Percentiles rank a stretch among this genome's conserved stretches.
Conservation (phyloP, 2,797 vertebrate species). For the Darevskia mixta region DNA sequence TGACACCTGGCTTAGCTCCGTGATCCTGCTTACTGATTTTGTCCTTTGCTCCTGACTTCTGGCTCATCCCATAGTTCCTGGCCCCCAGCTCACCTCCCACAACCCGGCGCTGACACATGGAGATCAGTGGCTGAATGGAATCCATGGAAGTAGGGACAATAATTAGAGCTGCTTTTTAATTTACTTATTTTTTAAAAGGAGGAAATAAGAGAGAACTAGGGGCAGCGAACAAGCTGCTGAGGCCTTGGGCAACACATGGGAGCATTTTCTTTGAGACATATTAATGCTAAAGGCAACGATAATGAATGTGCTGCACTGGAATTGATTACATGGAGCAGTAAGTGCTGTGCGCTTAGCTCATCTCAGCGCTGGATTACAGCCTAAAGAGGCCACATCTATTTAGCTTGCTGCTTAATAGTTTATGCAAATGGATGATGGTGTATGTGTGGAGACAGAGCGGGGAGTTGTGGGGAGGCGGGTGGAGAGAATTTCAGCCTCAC, state of each 20-base stretch:
- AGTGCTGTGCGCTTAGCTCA: conserved; percentile 26
- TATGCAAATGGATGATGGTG: conserved; percentile 26
- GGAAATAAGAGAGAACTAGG: background rate
- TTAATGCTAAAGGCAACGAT: conserved; percentile 32
- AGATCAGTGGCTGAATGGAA: conserved; percentile 6
- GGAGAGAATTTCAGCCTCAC: background rate
- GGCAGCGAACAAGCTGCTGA: background rate
- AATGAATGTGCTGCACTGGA: conserved; percentile 25
- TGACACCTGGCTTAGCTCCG: background rate
- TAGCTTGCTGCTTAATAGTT: conserved; percentile 35
- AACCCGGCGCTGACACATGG: background rate
- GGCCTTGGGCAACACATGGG: conserved; percentile 12
- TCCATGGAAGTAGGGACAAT: background rate
- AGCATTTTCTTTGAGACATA: conserved; percentile 34
- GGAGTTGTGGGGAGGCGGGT: background rate
- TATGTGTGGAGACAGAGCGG: background rate
- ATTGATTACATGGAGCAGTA: conserved; percentile 31
- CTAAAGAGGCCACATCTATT: conserved; percentile 43
- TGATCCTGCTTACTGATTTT: background rate
- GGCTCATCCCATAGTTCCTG: background rate
- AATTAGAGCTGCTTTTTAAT: background rate
- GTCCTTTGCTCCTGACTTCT: background rate
- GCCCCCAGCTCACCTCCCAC: background rate
- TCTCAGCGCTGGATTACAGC: conserved; percentile 22
- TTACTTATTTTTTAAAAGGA: too few relatives aligned